Conservation (phyloP, 2,797 vertebrate species). For the Pogonophryne albipinna region DNA sequence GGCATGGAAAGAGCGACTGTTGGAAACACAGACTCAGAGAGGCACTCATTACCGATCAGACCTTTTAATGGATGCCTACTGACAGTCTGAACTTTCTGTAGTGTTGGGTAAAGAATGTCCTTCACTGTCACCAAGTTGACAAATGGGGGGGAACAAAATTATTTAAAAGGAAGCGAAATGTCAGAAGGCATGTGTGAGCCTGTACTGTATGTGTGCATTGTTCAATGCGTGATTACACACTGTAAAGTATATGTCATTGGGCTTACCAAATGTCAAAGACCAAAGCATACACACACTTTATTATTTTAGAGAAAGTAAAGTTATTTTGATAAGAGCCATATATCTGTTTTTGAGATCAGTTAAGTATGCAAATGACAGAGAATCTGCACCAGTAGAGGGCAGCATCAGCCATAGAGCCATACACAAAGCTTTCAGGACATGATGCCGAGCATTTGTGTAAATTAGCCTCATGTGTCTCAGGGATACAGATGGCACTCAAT, state of each 20-base stretch:
- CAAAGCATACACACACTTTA: conserved; percentile 8
- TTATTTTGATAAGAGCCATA: neutral
- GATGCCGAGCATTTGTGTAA: conserved; percentile 63
- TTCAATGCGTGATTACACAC: conserved; percentile 11
- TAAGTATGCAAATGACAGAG: conserved; percentile 39
- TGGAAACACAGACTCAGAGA: conserved; percentile 65
- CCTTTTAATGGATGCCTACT: conserved; percentile 72
- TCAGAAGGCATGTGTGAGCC: conserved; percentile 52
- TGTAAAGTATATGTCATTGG: conserved; percentile 13
- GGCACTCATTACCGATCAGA: conserved; percentile 75
- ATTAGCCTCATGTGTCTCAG: conserved; percentile 70
- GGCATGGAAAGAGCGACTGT: conserved; percentile 54
- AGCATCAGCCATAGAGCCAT: conserved; percentile 66
- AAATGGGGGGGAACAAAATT: conserved; percentile 58
- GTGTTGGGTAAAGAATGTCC: conserved; percentile 76
- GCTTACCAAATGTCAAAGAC: conserved; percentile 18
- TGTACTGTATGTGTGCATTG: conserved; percentile 35
- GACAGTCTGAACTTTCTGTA: conserved; percentile 73
- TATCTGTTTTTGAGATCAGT: conserved; percentile 6
- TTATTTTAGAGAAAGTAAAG: conserved; percentile 8
- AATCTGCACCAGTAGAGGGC: conserved; percentile 73
- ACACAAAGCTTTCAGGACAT: conserved; percentile 18
- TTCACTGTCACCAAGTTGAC: conserved; percentile 77
- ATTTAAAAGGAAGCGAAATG: conserved; percentile 54
- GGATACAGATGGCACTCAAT: conserved; percentile 76